Conservation (phyloP, 2,797 vertebrate species). For the Dryobates pubescens region DNA sequence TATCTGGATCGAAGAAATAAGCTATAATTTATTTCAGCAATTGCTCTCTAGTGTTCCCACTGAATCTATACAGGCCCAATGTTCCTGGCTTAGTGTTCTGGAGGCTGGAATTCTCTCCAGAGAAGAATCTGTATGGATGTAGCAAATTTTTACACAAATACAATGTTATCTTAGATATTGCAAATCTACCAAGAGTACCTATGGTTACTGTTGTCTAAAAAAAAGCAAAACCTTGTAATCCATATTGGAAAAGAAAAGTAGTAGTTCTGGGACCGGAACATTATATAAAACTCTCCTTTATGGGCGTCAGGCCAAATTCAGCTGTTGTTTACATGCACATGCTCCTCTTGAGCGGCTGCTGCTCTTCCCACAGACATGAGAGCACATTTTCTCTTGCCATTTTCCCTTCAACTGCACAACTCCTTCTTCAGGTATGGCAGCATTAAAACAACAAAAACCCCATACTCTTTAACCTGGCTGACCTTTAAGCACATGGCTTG, state of each 20-base stretch:
- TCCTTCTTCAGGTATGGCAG: slow-evolving; percentile 35
- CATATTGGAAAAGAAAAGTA: not conserved
- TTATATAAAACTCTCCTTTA: not conserved
- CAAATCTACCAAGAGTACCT: not conserved
- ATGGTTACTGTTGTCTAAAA: not conserved
- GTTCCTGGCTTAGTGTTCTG: not conserved
- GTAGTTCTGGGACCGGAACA: not conserved
- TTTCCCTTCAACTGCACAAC: slow-evolving; percentile 25
- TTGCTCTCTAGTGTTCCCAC: not conserved
- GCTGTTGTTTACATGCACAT: not conserved
- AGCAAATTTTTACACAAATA: not conserved
- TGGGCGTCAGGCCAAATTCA: not conserved
- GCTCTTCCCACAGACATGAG: not conserved
- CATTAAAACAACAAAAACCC: slow-evolving; percentile 26
- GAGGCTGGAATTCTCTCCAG: not conserved
- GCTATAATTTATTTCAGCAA: not conserved
- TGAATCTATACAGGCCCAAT: not conserved
- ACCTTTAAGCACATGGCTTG: slow-evolving; percentile 53
- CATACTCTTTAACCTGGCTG: not conserved
- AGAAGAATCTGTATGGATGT: not conserved
- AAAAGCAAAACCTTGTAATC: not conserved
- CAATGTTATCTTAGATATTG: fast-evolving
- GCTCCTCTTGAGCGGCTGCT: not conserved
- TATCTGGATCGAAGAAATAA: not conserved
- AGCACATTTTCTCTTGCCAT: not conserved